phyloP scores from a whole-genome alignment of 2,113 vertebrate species.

The Monopterus albus region DNA sequence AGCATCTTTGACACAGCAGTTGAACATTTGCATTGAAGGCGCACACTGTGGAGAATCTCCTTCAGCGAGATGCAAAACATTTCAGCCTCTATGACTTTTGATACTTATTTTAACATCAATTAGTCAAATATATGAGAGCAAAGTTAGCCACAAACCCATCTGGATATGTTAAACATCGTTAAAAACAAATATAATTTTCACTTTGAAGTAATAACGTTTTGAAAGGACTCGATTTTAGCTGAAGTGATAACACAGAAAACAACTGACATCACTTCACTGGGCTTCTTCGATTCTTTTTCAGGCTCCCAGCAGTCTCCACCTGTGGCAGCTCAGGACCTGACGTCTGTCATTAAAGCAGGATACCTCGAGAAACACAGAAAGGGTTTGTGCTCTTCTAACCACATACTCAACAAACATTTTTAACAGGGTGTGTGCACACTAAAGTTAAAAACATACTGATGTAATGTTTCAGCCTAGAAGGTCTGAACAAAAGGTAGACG shows the following conservation, averaged over 20 bases:
- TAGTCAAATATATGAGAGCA: not conserved
- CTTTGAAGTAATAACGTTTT: not conserved
- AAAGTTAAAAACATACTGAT: not conserved
- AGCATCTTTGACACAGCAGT: conserved; percentile 78
- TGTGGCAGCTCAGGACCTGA: conserved; percentile 91
- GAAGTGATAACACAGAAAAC: not conserved
- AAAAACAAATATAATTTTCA: not conserved
- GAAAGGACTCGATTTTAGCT: not conserved
- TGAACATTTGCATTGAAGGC: conserved; percentile 75
- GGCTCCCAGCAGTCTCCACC: conserved; percentile 88
- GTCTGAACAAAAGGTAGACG: not conserved
- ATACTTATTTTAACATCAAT: conserved; percentile 23
- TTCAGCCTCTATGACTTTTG: not conserved
- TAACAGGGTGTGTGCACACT: not conserved
- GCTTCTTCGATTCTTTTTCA: conserved; percentile 64
- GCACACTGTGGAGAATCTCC: conserved; percentile 33
- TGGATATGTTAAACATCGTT: conserved; percentile 8
- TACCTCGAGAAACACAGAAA: conserved; percentile 97
- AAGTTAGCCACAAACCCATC: conserved; percentile 7
- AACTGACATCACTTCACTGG: not conserved
- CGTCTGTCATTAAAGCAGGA: conserved; percentile 89
- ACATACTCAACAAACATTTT: not conserved
- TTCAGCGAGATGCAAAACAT: conserved; percentile 18
- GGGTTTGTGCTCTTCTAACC: conserved; percentile 75
- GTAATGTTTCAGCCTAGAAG: not conserved